These are phyloP conservation scores for Protodeltote pygarga DNA, from an alignment of 2,888 invertebrate species.

Conservation along the genomic window DNA sequence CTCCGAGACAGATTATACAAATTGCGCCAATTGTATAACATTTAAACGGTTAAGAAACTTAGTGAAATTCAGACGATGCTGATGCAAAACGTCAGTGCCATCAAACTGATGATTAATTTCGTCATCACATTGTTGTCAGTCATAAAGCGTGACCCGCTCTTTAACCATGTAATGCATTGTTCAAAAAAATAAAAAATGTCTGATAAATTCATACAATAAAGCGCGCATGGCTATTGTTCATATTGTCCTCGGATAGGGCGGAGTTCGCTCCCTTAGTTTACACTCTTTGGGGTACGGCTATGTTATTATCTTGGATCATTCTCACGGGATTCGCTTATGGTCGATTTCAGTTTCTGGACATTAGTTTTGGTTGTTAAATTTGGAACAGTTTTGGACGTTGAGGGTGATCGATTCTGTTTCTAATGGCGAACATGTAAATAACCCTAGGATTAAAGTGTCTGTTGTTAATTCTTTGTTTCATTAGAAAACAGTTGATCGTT, in stretches of 20 bases:
- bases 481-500: too few species aligned
- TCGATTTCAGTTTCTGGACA: slow-evolving; percentile 38
- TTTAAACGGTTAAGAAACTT: slow-evolving; percentile 47
- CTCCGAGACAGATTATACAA: slow-evolving; percentile 35
- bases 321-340: slow-evolving; percentile 57
- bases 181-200: slow-evolving; percentile 61
- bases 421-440: too few species aligned
- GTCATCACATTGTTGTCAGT: slow-evolving; percentile 70
- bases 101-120: slow-evolving; percentile 75
- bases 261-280: slow-evolving; percentile 58
- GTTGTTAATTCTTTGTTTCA: too few species aligned
- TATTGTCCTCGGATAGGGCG: slow-evolving; percentile 63
- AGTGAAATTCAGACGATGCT: slow-evolving; percentile 51
- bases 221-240: slow-evolving; percentile 69
- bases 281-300: slow-evolving; percentile 54
- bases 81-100: slow-evolving; percentile 57
- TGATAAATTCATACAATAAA: slow-evolving; percentile 63
- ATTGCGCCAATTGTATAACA: slow-evolving; percentile 51
- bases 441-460: too few species aligned
- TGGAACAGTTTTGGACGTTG: slow-evolving; percentile 19
- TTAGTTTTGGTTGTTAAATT: slow-evolving; percentile 44
- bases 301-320: slow-evolving; percentile 62
- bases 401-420: slow-evolving; percentile 23
- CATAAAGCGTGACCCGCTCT: slow-evolving; percentile 71
- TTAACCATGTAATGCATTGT: slow-evolving; percentile 72